phyloP scores from a whole-genome alignment of 1,140 invertebrate genomes.

The Drosophila murphyi region DNA sequence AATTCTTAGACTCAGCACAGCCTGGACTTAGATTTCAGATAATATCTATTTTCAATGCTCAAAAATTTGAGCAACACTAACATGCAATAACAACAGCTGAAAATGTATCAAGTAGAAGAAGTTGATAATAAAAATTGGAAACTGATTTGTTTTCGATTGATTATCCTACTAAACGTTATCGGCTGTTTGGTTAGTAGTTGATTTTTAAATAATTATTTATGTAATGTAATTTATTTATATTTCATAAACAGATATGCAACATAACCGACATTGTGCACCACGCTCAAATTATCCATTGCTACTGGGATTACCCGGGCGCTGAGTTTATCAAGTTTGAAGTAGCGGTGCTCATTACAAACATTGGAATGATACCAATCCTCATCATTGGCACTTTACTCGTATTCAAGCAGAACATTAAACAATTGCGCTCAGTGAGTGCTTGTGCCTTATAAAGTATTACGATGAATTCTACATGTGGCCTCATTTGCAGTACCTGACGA shows the following conservation, averaged over 20 bases:
- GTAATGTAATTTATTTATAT: background rate
- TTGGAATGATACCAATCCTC: background rate
- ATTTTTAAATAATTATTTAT: background rate
- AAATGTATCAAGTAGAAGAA: background rate
- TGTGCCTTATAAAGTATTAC: background rate
- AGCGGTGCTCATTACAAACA: background rate
- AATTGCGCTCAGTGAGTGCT: constrained; percentile 39
- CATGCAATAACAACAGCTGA: background rate
- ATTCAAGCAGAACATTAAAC: background rate
- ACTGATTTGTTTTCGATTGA: background rate
- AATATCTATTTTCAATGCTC: background rate
- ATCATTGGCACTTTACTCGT: background rate
- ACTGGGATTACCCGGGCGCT: background rate
- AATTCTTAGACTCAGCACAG: too few species aligned
- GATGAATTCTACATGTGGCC: background rate
- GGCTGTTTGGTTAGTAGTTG: constrained; percentile 18
- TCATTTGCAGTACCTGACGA: constrained; percentile 24
- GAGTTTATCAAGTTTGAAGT: constrained; percentile 8
- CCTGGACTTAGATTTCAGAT: background rate
- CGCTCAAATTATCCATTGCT: background rate
- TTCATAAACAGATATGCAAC: background rate
- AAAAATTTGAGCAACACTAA: background rate
- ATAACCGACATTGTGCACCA: background rate
- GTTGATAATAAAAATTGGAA: background rate
- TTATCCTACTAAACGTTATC: background rate